These are phyloP conservation scores for Hippoglossus stenolepis DNA, from an alignment of 2,113 vertebrate species.

Conservation along the genomic window DNA sequence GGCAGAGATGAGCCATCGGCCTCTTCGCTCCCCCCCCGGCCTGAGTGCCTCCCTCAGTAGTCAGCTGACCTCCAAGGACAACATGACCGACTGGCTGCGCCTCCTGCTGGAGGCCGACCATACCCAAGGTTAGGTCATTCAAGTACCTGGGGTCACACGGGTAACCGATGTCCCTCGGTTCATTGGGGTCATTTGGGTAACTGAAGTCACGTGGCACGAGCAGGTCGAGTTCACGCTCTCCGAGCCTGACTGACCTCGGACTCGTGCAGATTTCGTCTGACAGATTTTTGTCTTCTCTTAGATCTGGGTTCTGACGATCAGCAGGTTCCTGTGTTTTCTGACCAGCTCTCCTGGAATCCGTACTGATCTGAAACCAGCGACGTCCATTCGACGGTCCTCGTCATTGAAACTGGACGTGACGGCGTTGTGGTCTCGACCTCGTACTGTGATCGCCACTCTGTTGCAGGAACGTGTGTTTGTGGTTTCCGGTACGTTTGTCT, in stretches of 20 bases:
- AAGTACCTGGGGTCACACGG: too few relatives aligned
- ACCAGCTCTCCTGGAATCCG: conserved; percentile 77
- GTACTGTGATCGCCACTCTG: background rate
- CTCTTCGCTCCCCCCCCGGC: conserved; percentile 63
- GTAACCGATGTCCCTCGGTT: too few relatives aligned
- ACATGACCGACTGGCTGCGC: conserved; percentile 76
- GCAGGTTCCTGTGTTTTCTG: conserved; percentile 68
- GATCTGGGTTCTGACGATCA: conserved; percentile 71
- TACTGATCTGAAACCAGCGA: conserved; percentile 41
- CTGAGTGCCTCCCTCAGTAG: conserved; percentile 68
- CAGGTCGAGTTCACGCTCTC: too few relatives aligned
- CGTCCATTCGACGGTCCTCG: background rate
- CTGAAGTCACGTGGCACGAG: background rate
- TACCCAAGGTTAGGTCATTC: conserved; percentile 34
- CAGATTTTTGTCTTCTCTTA: background rate
- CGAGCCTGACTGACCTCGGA: too few relatives aligned
- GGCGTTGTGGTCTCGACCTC: background rate
- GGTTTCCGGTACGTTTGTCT: conserved; percentile 5
- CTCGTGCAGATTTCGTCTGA: background rate
- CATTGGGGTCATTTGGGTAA: background rate
- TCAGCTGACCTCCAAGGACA: conserved; percentile 67
- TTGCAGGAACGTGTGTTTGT: background rate
- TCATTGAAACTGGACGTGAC: background rate
- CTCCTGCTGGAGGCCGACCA: conserved; percentile 73
- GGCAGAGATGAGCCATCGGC: conserved; percentile 1